phyloP scores from a whole-genome alignment of 2,888 invertebrate genomes.

The Diarsia mendica region DNA sequence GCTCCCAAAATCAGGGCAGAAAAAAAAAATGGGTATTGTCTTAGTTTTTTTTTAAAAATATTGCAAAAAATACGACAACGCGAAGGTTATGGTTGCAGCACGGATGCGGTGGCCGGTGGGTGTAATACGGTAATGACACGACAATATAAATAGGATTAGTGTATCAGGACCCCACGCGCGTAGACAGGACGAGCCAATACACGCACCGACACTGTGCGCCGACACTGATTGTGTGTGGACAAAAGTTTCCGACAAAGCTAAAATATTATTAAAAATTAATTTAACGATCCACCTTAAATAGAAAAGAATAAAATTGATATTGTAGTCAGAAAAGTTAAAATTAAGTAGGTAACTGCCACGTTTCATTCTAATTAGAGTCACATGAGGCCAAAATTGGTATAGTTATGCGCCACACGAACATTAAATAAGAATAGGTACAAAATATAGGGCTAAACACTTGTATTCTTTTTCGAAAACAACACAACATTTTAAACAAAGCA shows the following conservation, averaged over 20 bases:
- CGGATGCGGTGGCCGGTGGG: conserved; percentile 79
- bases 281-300: too few relatives aligned
- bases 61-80: conserved; percentile 1
- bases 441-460: background rate
- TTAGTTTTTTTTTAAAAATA: background rate
- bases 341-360: background rate
- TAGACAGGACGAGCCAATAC: conserved; percentile 88
- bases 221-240: conserved; percentile 4
- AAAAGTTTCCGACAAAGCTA: conserved; percentile 1
- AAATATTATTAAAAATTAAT: too few relatives aligned
- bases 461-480: background rate
- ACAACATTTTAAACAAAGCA: background rate
- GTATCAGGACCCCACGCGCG: conserved; percentile 87
- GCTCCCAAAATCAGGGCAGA: background rate
- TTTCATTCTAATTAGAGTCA: background rate
- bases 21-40: background rate
- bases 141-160: conserved; percentile 88
- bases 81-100: conserved; percentile 70
- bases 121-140: conserved; percentile 84
- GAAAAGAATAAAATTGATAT: too few relatives aligned
- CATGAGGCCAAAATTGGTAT: background rate
- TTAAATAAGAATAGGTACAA: background rate
- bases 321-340: too few relatives aligned
- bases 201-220: conserved; percentile 57
- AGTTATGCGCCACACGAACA: background rate